Percentiles rank a stretch among this genome's conserved stretches.
phyloP scores from a whole-genome alignment of 2,888 invertebrate genomes.

The Neoitamus cyanurus region DNA sequence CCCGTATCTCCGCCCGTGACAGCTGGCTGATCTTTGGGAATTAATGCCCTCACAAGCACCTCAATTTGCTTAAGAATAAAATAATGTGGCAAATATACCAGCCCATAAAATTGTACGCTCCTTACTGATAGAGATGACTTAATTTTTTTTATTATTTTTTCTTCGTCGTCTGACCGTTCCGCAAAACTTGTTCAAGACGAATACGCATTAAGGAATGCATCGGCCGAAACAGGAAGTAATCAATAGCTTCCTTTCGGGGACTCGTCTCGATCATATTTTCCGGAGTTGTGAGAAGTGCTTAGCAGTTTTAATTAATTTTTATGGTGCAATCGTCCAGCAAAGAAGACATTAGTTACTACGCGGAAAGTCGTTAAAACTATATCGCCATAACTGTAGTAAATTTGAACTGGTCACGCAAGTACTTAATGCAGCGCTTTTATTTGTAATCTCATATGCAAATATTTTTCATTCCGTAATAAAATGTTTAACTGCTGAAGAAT shows the following conservation, averaged over 20 bases:
- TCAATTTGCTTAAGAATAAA: not conserved
- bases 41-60: not conserved
- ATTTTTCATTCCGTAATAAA: not conserved
- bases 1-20: constrained; percentile 24
- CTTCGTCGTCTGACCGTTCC: not conserved
- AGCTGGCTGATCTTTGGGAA: constrained; percentile 7
- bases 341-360: not conserved
- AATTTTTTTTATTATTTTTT: not conserved
- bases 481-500: not conserved
- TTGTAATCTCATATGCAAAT: not conserved
- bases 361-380: not conserved
- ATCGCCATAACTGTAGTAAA: not conserved
- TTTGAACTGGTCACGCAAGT: not conserved
- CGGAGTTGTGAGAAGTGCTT: not conserved
- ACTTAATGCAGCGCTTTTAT: not conserved
- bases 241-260: not conserved
- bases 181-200: not conserved
- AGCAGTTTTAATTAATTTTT: not conserved
- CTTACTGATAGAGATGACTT: not conserved
- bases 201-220: not conserved
- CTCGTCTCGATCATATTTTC: not conserved
- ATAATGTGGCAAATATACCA: not conserved
- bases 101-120: not conserved
- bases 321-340: not conserved
- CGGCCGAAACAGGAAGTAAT: not conserved